Base-by-base conservation (phyloP, 2,797 vertebrate species). In the Lithobates pipiens region DNA sequence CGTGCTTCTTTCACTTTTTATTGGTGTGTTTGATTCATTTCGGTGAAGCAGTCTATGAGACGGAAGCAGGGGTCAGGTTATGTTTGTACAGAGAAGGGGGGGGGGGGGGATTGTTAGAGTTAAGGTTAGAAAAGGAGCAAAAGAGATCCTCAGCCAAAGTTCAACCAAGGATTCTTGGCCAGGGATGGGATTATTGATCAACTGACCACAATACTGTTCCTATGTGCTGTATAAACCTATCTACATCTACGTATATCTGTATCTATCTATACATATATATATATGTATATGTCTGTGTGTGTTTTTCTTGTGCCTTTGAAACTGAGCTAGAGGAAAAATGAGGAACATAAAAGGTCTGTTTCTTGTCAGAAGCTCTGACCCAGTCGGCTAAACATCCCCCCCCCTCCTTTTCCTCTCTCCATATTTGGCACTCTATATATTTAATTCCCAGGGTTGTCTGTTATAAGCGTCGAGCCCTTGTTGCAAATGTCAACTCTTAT, bases 321-420 rank as follows among this genome's bases (percentile, higher is more conserved):
- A 80, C 21, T 61, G 23, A 39, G 32, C 42, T 70, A 36, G 18
- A 34, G 42, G 29, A 25, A 63, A 54, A 80, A 50, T 9, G 23
- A 80, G 61, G 61, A 36, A 23, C 71, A 67, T 84, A 69, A 86
- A 61, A 77, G 63, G 89, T 92, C 93, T 91, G 90, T 90, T 88
- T 89, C 89, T 91, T 89, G 90, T 94, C 93, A 93, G 90, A 89
- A 69, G 89, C 87, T 89, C 88, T 90, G 90, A 83, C 82, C 78
- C 83, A 72, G 82, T 82, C 65, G 18, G 68, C 8, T 2, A 36
- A 0, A 25, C 25, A 50, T 42, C 42, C 75, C 76, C 42, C 75
- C 76, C 32, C 18, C 39, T 63, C 25, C n/a, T n/a, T 27, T 57
- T 44, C 27, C 18, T 1, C 67, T 10, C 86, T 63, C 50, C 16